Base-by-base conservation (phyloP, 2,797 vertebrate genomes). In the Pseudochromis fuscus region DNA sequence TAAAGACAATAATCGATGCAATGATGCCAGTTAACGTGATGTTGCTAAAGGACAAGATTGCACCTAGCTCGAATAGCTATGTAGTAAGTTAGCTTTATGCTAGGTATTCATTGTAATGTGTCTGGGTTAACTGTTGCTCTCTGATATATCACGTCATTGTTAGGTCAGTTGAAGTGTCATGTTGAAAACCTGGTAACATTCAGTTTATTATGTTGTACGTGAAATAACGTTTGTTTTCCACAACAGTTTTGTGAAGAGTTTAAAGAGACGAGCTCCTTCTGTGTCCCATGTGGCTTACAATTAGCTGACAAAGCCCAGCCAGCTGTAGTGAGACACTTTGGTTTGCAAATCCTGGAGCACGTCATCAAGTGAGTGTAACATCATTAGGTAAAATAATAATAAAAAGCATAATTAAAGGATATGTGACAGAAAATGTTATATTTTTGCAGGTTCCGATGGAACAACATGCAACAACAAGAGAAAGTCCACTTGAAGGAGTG, bases 211-310 rank as follows among this genome's bases (percentile, higher is more conserved):
- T 4, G 10, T 18, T 33, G 18, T n/a, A 0, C 51, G 18, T 59
- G 13, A 59, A 31, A 5, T 61, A 45, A 70, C 15, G 0, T 52
- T 56, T 48, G 2, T 71, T 44, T 78, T 48, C 45, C 11, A 5
- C 38, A 30, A 59, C 87, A 99, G 98, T 99, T 98, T 88, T 98
- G 96, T 88, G 98, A 99, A 82, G 97, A 98, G 45, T 99, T 99
- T 92, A 98, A 98, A 93, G 97, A 99, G 88, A 95, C 95, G 30
- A 98, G 96, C 75, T 91, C 95, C 5, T 91, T 96, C 31, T 98
- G 96, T 81, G 95, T 99, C 25, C 95, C 95, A 40, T 99, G 97
- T 69, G 97, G 96, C 69, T 92, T 99, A 86, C 95, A 93, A 83
- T 83, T 99, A 83, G 95, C 97, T 0, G 96, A 97, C 81, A 98